Percentiles rank a stretch among this genome's conserved stretches.
Conservation (phyloP, 2,113 vertebrate species). For the Istiophorus platypterus region DNA sequence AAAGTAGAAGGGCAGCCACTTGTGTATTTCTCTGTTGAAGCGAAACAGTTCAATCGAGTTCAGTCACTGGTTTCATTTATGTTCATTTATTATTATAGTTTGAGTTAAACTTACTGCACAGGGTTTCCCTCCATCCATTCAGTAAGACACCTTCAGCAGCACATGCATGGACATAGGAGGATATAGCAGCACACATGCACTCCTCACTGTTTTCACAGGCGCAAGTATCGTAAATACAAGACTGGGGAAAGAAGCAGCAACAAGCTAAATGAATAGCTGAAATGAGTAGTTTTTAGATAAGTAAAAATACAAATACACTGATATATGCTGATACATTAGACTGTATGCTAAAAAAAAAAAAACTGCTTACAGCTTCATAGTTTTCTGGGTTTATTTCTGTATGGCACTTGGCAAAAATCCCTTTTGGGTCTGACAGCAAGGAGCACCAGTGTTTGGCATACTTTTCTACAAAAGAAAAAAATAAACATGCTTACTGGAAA, state of each 20-base stretch:
- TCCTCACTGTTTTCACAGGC: slow-evolving; percentile 89
- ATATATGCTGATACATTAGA: not conserved
- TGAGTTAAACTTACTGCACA: slow-evolving; percentile 80
- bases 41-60: not conserved
- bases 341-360: not conserved
- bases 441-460: slow-evolving; percentile 91
- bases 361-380: slow-evolving; percentile 85
- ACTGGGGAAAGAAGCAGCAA: slow-evolving; percentile 75
- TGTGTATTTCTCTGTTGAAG: slow-evolving; percentile 83
- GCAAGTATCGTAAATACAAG: slow-evolving; percentile 92
- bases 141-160: slow-evolving; percentile 84
- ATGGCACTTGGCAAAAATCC: slow-evolving; percentile 90
- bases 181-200: slow-evolving; percentile 90
- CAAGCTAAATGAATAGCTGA: not conserved
- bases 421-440: slow-evolving; percentile 78
- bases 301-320: not conserved
- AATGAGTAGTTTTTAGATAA: not conserved
- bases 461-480: slow-evolving; percentile 82
- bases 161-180: slow-evolving; percentile 89
- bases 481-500: not conserved
- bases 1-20: slow-evolving; percentile 86
- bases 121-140: slow-evolving; percentile 82
- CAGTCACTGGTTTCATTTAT: not conserved
- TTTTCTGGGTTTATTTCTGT: slow-evolving; percentile 81
- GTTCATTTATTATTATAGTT: not conserved